Percentiles rank a stretch among this genome's conserved stretches.
Evolutionary conservation across 2,113 vertebrate genomes (phyloP).

Genomic region (Hippocampus mohnikei): DNA sequence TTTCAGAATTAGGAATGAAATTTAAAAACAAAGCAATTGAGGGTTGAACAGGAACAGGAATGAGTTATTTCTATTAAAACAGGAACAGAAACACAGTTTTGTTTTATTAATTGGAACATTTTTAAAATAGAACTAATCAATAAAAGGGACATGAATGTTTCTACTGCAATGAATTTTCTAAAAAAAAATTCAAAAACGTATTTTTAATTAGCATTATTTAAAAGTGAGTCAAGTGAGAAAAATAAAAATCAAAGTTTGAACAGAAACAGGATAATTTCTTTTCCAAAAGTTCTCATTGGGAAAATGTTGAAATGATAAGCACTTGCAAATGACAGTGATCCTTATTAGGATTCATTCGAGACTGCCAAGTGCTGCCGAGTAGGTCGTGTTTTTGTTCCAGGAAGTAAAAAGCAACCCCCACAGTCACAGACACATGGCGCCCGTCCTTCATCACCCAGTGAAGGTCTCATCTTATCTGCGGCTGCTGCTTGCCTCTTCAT

Average conservation of each 20-base stretch:
- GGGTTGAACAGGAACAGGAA: no score
- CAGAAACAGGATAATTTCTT: no score
- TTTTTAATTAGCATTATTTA: no score
- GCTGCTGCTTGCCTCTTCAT: conserved; percentile 62
- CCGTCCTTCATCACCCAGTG: conserved; percentile 62
- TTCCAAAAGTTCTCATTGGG: no score
- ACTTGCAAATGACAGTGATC: conserved; percentile 36
- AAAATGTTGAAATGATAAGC: background rate
- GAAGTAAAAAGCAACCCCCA: conserved; percentile 24
- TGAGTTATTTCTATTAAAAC: no score
- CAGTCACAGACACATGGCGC: conserved; percentile 30
- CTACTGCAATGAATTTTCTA: background rate
- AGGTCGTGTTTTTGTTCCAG: conserved; percentile 36
- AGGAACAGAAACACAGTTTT: no score
- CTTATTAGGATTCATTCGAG: conserved; percentile 57
- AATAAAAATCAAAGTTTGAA: no score
- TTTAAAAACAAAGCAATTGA: no score
- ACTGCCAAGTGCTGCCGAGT: conserved; percentile 33
- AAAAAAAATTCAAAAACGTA: no score
- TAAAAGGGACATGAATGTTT: background rate
- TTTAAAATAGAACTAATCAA: background rate
- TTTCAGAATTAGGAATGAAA: background rate
- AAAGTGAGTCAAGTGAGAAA: no score
- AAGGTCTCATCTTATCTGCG: conserved; percentile 71
- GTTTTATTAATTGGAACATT: no score